phyloP scores from a whole-genome alignment of 2,113 vertebrate genomes.

The Bos javanicus region DNA sequence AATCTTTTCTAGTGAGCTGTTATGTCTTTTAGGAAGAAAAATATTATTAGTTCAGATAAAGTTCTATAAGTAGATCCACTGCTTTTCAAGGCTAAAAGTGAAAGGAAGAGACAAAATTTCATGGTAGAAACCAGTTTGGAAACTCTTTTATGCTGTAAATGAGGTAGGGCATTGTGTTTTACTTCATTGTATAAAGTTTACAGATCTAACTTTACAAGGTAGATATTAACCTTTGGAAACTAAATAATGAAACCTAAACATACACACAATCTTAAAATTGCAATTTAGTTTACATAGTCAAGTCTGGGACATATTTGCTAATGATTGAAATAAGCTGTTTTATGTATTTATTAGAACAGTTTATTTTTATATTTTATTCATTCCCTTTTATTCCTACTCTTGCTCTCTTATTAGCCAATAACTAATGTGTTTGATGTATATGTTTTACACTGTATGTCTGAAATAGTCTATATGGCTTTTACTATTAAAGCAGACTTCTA shows the following conservation, averaged over 20 bases:
- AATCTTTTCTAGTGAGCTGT: neutral
- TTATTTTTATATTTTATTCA: neutral
- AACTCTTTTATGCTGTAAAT: neutral
- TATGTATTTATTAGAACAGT: neutral
- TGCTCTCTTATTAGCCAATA: neutral
- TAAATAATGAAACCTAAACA: neutral
- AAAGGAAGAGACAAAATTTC: neutral
- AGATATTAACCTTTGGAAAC: neutral
- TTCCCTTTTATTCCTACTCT: neutral
- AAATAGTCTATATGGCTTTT: neutral
- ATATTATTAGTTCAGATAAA: constrained; percentile 10
- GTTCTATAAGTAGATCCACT: neutral
- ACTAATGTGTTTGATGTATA: neutral
- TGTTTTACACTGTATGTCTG: neutral
- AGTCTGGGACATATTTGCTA: neutral
- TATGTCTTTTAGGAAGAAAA: neutral
- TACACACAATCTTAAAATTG: neutral
- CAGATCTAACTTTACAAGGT: neutral
- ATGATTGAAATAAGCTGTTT: neutral
- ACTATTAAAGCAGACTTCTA: neutral
- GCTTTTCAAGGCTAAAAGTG: neutral
- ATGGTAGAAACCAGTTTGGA: neutral
- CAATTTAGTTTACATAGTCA: neutral
- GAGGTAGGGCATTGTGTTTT: neutral
- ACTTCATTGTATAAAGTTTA: neutral